These are phyloP conservation scores for Chrysaora quinquecirrha DNA, from an alignment of 30 jellyfish, hydroid and myxozoan species.

Conservation along the genomic window DNA sequence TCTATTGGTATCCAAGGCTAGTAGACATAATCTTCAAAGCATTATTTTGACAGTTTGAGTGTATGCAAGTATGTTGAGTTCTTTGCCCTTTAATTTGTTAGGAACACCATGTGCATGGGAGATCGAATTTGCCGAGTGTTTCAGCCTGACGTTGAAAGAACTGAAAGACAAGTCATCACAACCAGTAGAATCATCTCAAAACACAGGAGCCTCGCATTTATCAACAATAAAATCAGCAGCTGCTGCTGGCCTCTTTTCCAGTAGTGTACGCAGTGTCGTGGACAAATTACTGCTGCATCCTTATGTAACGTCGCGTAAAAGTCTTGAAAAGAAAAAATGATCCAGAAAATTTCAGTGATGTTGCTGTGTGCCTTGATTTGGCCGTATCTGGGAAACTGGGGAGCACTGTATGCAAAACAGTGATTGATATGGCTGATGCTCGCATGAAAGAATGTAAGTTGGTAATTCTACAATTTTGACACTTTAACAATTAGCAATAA, in stretches of 20 bases:
- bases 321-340: not conserved
- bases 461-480: not conserved
- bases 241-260: slow-evolving; percentile 90
- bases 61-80: no score
- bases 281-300: slow-evolving; percentile 70
- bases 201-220: slow-evolving; percentile 56
- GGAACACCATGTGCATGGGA: slow-evolving; percentile 63
- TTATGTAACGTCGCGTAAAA: slow-evolving; percentile 5
- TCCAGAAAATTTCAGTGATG: slow-evolving; percentile 2
- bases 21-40: no score
- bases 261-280: slow-evolving; percentile 45
- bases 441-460: slow-evolving; percentile 48
- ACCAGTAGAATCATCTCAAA: slow-evolving; percentile 28
- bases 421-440: slow-evolving; percentile 37
- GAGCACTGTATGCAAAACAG: slow-evolving; percentile 47
- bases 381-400: slow-evolving; percentile 60
- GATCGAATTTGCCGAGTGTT: slow-evolving; percentile 67
- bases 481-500: no score
- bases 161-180: slow-evolving; percentile 46
- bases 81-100: no score
- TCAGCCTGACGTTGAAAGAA: slow-evolving; percentile 14
- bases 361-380: slow-evolving; percentile 64
- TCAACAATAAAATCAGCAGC: slow-evolving; percentile 86
- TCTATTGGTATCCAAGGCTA: no score
- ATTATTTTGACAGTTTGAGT: no score